Evolutionary conservation across 2,797 vertebrate genomes (phyloP).

Genomic region (Galaxias olidus): DNA sequence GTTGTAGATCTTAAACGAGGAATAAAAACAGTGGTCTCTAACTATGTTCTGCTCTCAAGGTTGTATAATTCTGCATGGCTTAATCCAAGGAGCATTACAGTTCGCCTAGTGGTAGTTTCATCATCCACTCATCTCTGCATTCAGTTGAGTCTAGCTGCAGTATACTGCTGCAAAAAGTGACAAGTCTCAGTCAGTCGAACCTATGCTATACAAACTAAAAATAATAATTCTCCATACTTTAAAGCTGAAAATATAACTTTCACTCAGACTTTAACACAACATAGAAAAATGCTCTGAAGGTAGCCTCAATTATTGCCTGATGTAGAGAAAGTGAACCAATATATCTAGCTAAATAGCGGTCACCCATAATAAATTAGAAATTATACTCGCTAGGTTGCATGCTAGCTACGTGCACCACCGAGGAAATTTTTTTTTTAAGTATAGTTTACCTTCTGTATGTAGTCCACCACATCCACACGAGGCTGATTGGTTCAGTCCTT

Average conservation of each 20-base stretch:
- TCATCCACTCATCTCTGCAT: background rate
- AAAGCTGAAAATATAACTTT: no score
- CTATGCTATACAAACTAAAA: no score
- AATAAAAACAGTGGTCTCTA: background rate
- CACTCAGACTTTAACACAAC: no score
- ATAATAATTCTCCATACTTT: no score
- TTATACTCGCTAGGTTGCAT: conserved; percentile 2
- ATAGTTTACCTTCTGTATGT: conserved; percentile 86
- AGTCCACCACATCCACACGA: conserved; percentile 87
- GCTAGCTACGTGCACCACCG: background rate
- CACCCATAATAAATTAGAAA: no score
- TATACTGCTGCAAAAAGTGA: no score
- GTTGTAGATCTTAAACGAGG: background rate
- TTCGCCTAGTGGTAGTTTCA: background rate
- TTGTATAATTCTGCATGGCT: background rate
- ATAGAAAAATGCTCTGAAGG: no score
- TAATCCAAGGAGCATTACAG: background rate
- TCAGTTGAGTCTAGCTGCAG: no score
- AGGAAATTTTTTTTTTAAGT: background rate
- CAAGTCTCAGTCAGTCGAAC: no score
- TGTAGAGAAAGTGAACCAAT: no score
- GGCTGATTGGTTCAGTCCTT: conserved; percentile 57
- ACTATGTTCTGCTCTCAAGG: background rate
- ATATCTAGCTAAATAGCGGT: no score
- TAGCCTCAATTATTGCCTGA: no score